phyloP scores from a whole-genome alignment of 2,888 invertebrate species.

The Eubasilissa splendida region DNA sequence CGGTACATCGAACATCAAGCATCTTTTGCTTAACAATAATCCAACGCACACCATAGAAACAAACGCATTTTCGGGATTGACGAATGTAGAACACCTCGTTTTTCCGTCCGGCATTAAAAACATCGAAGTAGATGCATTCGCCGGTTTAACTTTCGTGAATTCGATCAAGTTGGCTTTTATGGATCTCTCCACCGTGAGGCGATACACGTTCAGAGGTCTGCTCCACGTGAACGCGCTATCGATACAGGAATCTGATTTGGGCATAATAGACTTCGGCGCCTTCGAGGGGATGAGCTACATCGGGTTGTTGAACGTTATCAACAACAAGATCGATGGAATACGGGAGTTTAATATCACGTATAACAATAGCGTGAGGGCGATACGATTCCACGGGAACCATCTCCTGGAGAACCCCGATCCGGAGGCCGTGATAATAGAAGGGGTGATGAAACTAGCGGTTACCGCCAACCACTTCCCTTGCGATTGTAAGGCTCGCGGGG shows the following conservation, averaged over 20 bases:
- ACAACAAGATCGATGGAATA: slow-evolving; percentile 89
- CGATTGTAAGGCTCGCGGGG: slow-evolving; percentile 86
- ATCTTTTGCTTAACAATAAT: slow-evolving; percentile 88
- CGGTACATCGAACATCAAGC: slow-evolving; percentile 86
- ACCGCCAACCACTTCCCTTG: slow-evolving; percentile 89
- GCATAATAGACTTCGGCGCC: slow-evolving; percentile 81
- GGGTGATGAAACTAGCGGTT: slow-evolving; percentile 81
- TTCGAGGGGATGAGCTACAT: slow-evolving; percentile 84
- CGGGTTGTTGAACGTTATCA: slow-evolving; percentile 82
- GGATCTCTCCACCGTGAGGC: slow-evolving; percentile 82
- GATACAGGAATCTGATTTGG: slow-evolving; percentile 87
- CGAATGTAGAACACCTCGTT: slow-evolving; percentile 86
- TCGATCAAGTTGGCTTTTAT: slow-evolving; percentile 87
- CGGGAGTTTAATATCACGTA: slow-evolving; percentile 82
- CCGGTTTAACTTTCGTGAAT: slow-evolving; percentile 85
- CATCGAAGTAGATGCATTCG: slow-evolving; percentile 86
- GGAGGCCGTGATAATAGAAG: slow-evolving; percentile 78
- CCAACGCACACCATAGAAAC: slow-evolving; percentile 85
- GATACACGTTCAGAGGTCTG: slow-evolving; percentile 84
- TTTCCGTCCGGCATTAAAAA: slow-evolving; percentile 84
- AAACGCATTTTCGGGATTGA: slow-evolving; percentile 89
- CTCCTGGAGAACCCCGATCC: slow-evolving; percentile 81
- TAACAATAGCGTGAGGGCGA: slow-evolving; percentile 80
- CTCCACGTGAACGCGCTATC: slow-evolving; percentile 83
- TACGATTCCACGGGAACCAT: slow-evolving; percentile 88